Evolutionary conservation across 2,888 invertebrate genomes (phyloP), one percentile per base, ranked within the genome.

Genomic region (Sabatieria punctata): DNA sequence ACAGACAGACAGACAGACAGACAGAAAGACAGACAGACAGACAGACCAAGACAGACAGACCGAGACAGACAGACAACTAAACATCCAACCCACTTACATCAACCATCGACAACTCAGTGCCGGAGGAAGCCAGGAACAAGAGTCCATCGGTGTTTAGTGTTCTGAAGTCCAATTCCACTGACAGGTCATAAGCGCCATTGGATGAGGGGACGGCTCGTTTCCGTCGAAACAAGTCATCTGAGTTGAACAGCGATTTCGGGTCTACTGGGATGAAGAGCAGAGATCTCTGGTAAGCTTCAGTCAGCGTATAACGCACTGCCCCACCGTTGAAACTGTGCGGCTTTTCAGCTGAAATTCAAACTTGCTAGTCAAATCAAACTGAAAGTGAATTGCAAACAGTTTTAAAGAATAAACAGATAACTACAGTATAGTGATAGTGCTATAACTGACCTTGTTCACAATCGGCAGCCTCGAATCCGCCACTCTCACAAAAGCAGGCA

Each of bases 401-500:
- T n/a, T n/a, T n/a, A n/a, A n/a, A n/a, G n/a, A n/a, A n/a, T n/a
- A n/a, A n/a, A n/a, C n/a, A n/a, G n/a, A n/a, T n/a, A n/a, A n/a
- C n/a, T n/a, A n/a, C n/a, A n/a, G n/a, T n/a, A n/a, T n/a, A n/a
- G n/a, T n/a, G n/a, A n/a, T n/a, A n/a, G n/a, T n/a, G n/a, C n/a
- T n/a, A n/a, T n/a, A n/a, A n/a, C n/a, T n/a, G n/a, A n/a, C n/a
- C n/a, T n/a, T n/a, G n/a, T n/a, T n/a, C n/a, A n/a, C n/a, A 73
- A 2, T 55, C 51, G 56, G 71, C 71, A 78, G 83, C 56, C 74
- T 77, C 61, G 78, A 84, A 54, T 56, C 78, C 79, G 89, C 89
- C 89, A 50, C 79, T 77, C 64, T 89, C 86, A 53, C 81, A 73
- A 63, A 91, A 91, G n/a, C n/a, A n/a, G n/a, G n/a, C n/a, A n/a